Percentiles rank a stretch among this genome's conserved stretches.
These are phyloP conservation scores for Pantherophis vulpinus DNA, from an alignment of 2,797 vertebrate genomes.

Conservation along the genomic window DNA sequence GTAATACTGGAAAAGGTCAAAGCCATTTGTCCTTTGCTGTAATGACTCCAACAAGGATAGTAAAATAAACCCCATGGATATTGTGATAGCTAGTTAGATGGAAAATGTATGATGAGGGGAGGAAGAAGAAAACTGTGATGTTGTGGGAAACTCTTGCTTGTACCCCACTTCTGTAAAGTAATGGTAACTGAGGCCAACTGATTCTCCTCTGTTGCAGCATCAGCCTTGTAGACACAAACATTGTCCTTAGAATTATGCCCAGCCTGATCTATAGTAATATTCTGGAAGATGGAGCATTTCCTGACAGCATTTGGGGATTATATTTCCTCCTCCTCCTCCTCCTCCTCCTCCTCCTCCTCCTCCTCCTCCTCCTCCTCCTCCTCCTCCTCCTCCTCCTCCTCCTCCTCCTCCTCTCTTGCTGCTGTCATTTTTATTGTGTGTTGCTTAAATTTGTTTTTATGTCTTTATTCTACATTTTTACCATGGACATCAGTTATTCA, in stretches of 20 bases:
- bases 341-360: too few species aligned
- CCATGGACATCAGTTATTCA: not conserved
- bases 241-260: not conserved
- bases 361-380: too few species aligned
- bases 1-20: not conserved
- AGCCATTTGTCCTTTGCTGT: not conserved
- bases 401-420: too few species aligned
- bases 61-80: not conserved
- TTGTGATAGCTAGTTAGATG: not conserved
- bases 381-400: too few species aligned
- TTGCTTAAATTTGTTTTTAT: not conserved
- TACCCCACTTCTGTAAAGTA: not conserved
- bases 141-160: not conserved
- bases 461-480: not conserved
- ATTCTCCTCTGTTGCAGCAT: not conserved
- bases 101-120: not conserved
- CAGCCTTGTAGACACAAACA: not conserved
- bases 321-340: too few species aligned
- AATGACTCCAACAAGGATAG: not conserved
- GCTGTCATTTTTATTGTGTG: too few species aligned
- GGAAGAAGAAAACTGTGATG: not conserved
- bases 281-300: not conserved
- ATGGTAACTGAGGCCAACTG: not conserved
- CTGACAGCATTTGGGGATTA: too few species aligned
- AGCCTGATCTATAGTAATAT: not conserved